phyloP scores from a whole-genome alignment of 1,140 invertebrate species.

The Neomicropteryx cornuta region DNA sequence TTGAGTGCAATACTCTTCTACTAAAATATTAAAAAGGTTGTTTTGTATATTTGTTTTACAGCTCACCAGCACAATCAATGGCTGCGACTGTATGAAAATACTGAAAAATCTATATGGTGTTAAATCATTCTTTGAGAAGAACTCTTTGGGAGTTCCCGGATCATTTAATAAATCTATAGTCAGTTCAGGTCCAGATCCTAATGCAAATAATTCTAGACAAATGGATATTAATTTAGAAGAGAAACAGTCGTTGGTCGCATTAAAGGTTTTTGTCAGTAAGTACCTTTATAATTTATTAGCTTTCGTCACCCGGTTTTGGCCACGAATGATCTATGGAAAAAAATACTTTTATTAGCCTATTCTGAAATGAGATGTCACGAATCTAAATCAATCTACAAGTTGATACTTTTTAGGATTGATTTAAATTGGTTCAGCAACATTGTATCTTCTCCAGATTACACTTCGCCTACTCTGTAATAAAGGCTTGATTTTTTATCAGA shows the following conservation, averaged over 20 bases:
- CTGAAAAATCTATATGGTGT: constrained; percentile 37
- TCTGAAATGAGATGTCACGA: no score
- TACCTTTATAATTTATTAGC: constrained; percentile 3
- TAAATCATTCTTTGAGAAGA: constrained; percentile 31
- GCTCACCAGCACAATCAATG: constrained; percentile 37
- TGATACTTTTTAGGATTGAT: no score
- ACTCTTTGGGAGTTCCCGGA: constrained; percentile 17
- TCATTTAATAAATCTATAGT: constrained; percentile 5
- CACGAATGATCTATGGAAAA: background rate
- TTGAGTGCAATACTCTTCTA: no score
- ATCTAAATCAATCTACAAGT: no score
- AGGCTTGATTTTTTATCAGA: no score
- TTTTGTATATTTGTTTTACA: constrained; percentile 17
- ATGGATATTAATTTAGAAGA: constrained; percentile 42
- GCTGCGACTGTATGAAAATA: constrained; percentile 35
- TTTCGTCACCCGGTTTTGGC: background rate
- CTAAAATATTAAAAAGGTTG: no score
- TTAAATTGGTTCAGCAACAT: no score
- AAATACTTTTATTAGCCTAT: background rate
- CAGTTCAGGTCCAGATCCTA: constrained; percentile 27
- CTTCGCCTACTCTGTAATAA: no score
- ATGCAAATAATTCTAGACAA: constrained; percentile 15
- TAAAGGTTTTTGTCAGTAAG: constrained; percentile 62
- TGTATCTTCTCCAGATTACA: no score
- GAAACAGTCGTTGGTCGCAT: constrained; percentile 63